Percentiles rank a stretch among this genome's conserved stretches.
Conservation (phyloP, 2,797 vertebrate species). For the Catostomus latipinnis region DNA sequence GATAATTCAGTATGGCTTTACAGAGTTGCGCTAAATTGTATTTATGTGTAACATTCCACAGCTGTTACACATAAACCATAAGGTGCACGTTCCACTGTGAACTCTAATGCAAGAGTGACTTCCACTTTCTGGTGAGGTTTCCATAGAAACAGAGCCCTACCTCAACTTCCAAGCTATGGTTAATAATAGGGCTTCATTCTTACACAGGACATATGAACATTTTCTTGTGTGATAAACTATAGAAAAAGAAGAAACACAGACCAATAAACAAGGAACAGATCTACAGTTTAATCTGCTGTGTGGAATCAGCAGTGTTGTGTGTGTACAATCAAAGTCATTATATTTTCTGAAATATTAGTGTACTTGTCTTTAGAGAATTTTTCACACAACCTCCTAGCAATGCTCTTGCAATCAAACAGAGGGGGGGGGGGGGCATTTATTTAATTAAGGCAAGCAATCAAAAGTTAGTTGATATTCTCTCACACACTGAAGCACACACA, state of each 20-base stretch:
- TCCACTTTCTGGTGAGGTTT: conserved; percentile 72
- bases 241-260: not conserved
- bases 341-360: not conserved
- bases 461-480: conserved; percentile 26
- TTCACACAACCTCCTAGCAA: too few species aligned
- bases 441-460: conserved; percentile 31
- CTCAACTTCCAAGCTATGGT: conserved; percentile 69
- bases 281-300: not conserved
- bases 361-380: not conserved
- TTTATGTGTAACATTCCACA: not conserved
- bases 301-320: not conserved
- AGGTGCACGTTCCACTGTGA: conserved; percentile 63
- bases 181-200: conserved; percentile 5
- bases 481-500: not conserved
- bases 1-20: not conserved
- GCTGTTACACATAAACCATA: conserved; percentile 12
- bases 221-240: not conserved
- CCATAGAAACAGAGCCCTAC: conserved; percentile 79
- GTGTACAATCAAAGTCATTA: not conserved
- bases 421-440: not conserved
- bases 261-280: conserved; percentile 1
- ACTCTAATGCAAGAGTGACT: conserved; percentile 72
- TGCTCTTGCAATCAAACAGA: too few species aligned
- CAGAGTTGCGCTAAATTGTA: not conserved
- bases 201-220: not conserved